Conservation (phyloP, 1,140 invertebrate species). For the Choristoneura fumiferana region DNA sequence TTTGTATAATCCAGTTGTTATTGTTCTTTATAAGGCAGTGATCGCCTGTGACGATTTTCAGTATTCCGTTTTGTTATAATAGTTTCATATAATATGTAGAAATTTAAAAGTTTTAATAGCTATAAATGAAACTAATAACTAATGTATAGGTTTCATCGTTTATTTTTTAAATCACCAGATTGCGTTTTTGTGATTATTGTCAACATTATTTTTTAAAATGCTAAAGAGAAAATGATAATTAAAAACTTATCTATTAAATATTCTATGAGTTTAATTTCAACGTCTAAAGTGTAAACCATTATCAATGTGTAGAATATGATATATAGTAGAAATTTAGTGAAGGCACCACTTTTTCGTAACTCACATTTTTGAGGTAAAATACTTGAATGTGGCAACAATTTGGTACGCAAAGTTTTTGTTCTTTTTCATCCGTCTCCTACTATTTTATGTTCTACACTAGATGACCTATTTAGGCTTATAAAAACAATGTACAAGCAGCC, state of each 20-base stretch:
- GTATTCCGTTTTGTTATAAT: slow-evolving; percentile 51
- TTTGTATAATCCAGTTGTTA: slow-evolving; percentile 64
- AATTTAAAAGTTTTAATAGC: slow-evolving; percentile 53
- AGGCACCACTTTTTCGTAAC: no score
- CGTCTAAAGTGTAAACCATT: no score
- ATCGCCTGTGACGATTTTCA: slow-evolving; percentile 44
- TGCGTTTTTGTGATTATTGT: slow-evolving; percentile 65
- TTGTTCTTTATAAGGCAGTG: slow-evolving; percentile 49
- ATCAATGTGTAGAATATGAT: no score
- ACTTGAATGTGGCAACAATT: no score
- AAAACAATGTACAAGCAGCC: no score
- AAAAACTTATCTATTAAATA: slow-evolving; percentile 72
- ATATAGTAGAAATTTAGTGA: no score
- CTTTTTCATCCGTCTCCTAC: no score
- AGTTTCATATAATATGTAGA: slow-evolving; percentile 62
- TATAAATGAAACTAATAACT: slow-evolving; percentile 46
- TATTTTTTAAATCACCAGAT: slow-evolving; percentile 49
- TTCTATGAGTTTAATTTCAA: not conserved
- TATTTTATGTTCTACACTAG: no score
- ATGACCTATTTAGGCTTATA: no score
- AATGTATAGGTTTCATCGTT: slow-evolving; percentile 50
- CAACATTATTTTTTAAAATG: slow-evolving; percentile 69
- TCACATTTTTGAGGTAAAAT: no score
- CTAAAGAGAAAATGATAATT: slow-evolving; percentile 73
- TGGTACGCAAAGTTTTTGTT: no score